A percentile compares a stretch with the other conserved stretches of the same genome.
These are phyloP conservation scores for Luidia sarsii DNA, from an alignment of 53 echinoderm and acorn worm species.

Conservation along the genomic window DNA sequence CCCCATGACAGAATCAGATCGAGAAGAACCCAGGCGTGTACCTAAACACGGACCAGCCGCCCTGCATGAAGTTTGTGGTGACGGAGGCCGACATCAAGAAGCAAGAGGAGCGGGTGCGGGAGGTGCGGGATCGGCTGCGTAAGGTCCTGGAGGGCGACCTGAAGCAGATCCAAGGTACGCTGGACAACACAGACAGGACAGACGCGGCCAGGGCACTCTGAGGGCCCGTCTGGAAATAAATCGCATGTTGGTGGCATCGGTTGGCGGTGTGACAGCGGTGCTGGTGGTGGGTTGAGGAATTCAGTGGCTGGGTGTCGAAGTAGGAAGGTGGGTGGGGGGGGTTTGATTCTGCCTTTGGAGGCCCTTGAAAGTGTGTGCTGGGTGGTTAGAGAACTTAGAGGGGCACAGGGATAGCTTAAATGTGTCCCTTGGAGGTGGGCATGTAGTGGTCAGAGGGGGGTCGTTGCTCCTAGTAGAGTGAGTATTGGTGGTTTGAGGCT, in stretches of 20 bases:
- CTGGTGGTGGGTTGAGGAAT: no score
- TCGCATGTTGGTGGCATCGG: neutral
- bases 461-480: no score
- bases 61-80: conserved; percentile 90
- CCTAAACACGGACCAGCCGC: conserved; percentile 91
- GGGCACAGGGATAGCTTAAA: no score
- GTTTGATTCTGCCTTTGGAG: no score
- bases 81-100: conserved; percentile 89
- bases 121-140: conserved; percentile 80
- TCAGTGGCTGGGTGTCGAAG: no score
- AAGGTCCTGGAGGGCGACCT: conserved; percentile 90
- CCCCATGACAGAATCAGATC: conserved; percentile 82
- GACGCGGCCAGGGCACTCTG: neutral
- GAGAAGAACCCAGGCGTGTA: conserved; percentile 98
- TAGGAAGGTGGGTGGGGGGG: no score
- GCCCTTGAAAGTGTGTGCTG: no score
- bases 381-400: no score
- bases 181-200: neutral
- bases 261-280: neutral
- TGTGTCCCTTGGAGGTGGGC: no score
- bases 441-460: no score
- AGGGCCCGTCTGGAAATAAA: neutral
- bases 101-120: conserved; percentile 87
- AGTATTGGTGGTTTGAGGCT: no score
- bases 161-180: conserved; percentile 90